Evolutionary conservation across 2,113 vertebrate species (phyloP).

Genomic region (Tichodroma muraria): DNA sequence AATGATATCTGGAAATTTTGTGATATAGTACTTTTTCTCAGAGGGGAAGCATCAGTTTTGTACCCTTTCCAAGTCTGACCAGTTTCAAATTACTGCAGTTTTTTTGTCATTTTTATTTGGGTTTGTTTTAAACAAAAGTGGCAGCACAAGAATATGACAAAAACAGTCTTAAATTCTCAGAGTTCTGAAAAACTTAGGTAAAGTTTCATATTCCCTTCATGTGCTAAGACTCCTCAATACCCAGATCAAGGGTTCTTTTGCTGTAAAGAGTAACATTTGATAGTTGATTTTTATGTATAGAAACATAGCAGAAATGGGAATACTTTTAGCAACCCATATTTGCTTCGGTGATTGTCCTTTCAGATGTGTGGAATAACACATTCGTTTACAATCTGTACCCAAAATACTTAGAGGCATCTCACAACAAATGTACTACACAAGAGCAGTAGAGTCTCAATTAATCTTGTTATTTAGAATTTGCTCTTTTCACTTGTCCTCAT

Average conservation of each 20-base stretch:
- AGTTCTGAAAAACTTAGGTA: neutral
- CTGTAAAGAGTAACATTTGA: neutral
- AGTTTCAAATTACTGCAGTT: neutral
- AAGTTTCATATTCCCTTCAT: neutral
- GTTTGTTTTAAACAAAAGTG: neutral
- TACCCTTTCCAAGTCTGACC: neutral
- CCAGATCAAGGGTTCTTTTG: neutral
- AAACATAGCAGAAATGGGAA: neutral
- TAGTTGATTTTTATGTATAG: neutral
- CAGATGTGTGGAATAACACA: neutral
- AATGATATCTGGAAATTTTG: neutral
- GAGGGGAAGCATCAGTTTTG: neutral
- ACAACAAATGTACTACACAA: neutral
- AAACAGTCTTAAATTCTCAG: neutral
- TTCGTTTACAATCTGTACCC: neutral
- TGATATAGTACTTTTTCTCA: neutral
- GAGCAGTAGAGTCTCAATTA: neutral
- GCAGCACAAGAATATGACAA: neutral
- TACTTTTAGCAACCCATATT: neutral
- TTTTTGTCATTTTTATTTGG: neutral
- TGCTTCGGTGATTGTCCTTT: neutral
- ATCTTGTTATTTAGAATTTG: neutral
- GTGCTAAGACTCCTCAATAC: neutral
- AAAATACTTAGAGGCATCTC: neutral
- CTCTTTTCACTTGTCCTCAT: neutral